Base-by-base conservation (phyloP, 2,113 vertebrate genomes). In the Patagioenas fasciata region DNA sequence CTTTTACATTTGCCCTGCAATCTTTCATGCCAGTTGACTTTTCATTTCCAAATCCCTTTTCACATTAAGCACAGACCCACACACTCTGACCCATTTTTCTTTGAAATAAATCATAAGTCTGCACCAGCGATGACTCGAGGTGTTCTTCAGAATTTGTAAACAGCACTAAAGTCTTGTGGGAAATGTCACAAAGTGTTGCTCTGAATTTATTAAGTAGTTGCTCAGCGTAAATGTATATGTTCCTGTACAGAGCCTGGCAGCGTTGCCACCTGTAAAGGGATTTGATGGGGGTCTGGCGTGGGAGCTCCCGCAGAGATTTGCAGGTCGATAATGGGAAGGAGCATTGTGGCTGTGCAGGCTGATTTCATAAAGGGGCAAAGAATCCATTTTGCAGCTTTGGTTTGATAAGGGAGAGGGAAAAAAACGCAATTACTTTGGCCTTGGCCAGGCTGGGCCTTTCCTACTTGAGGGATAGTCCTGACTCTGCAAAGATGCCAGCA, bases 11-110 rank as follows among this genome's bases (percentile, higher is more conserved):
- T 97, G 95, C 97, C 97, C 95, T 96, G 97, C 97, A 97, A 97
- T 98, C 97, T 95, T 97, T 98, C 98, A 97, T 96, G 95, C 95
- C 96, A 78, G 96, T 98, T 98, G 98, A 98, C 97, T 98, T 98
- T 96, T 98, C 97, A 96, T 98, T 97, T 98, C 93, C 95, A 98
- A 98, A 98, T 98, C 97, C 97, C 97, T 95, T 96, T 96, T 94
- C 94, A 71, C 95, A 97, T 98, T 98, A 98, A 98, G 92, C 96
- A 97, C 97, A 97, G 97, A 97, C 97, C 98, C 97, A 97, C 97
- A 97, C 94, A 77, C 95, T 97, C 97, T 61, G 95, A 96, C 97
- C 98, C 97, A 96, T 97, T 98, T 98, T 96, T 89, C 93, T 98
- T 97, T 94, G 96, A 97, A 98, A 98, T 97, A 97, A 98, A 97